Conservation (phyloP, 2,797 vertebrate species). For the Acanthurus lineatus region DNA sequence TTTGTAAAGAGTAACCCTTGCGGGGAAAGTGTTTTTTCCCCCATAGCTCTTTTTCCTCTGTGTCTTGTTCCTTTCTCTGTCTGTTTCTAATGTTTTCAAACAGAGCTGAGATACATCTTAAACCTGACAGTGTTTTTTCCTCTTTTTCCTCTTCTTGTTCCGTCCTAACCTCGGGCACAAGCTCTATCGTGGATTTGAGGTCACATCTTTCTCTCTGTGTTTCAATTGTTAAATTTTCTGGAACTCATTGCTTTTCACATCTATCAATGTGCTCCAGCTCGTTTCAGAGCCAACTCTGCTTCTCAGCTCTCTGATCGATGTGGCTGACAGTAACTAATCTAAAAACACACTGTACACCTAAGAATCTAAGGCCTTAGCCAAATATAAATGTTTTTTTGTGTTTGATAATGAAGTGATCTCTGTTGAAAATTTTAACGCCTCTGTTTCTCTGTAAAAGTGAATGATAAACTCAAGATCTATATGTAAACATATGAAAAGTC, state of each 20-base stretch:
- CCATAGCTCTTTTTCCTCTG: conserved; percentile 37
- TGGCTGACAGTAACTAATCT: conserved; percentile 21
- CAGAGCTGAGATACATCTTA: conserved; percentile 51
- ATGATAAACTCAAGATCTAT: too few species aligned
- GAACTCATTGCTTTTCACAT: conserved; percentile 49
- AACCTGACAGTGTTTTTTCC: conserved; percentile 46
- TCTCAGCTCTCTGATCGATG: conserved; percentile 40
- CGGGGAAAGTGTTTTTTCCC: conserved; percentile 27
- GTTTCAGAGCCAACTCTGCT: conserved; percentile 35
- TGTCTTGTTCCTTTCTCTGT: conserved; percentile 35
- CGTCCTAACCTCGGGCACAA: conserved; percentile 52
- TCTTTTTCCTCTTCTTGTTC: conserved; percentile 38
- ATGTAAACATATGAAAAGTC: too few species aligned
- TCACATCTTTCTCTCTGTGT: conserved; percentile 52
- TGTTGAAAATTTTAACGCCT: too few species aligned
- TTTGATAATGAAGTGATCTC: too few species aligned
- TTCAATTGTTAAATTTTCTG: conserved; percentile 64
- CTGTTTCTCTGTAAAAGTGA: too few species aligned
- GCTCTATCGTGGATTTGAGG: conserved; percentile 57
- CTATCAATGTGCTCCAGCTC: conserved; percentile 36
- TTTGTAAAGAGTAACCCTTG: conserved; percentile 50
- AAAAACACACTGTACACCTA: conserved; percentile 20
- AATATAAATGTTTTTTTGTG: too few species aligned
- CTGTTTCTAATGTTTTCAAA: conserved; percentile 45
- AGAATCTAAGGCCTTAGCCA: too few species aligned